Conservation (phyloP, 2,797 vertebrate genomes). For the Antrozous pallidus region DNA sequence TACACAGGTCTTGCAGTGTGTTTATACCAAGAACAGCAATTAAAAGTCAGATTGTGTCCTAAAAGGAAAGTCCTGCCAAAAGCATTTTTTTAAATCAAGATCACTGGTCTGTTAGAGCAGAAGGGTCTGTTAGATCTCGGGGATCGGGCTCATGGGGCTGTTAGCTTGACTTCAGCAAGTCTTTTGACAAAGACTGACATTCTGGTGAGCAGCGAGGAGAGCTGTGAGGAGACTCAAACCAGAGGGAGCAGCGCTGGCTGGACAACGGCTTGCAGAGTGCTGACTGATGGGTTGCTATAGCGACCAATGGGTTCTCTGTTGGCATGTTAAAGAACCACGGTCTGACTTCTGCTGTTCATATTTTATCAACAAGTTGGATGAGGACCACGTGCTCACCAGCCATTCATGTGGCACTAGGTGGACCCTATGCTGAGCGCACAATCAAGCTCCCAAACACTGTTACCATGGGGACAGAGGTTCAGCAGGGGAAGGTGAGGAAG, state of each 20-base stretch:
- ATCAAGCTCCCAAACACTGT: background rate
- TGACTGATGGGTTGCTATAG: background rate
- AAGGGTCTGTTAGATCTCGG: background rate
- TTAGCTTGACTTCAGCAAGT: background rate
- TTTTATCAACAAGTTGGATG: background rate
- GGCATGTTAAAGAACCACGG: background rate
- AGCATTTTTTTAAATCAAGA: background rate
- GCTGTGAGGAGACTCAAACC: background rate
- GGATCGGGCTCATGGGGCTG: background rate
- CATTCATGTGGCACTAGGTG: accelerated
- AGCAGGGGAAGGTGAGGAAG: too few species aligned
- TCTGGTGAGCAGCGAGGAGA: background rate
- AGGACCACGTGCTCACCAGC: background rate
- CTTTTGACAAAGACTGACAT: background rate
- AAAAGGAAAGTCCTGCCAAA: background rate
- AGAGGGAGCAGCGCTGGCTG: background rate
- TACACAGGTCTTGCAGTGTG: background rate
- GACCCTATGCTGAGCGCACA: background rate
- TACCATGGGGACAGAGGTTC: accelerated
- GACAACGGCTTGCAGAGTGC: too few species aligned
- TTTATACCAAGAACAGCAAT: background rate
- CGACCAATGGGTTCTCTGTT: background rate
- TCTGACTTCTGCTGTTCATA: background rate
- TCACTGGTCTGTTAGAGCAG: background rate
- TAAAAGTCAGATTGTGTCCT: background rate